phyloP scores from a whole-genome alignment of 92 coral and sea anemone genomes.

The Isaurus tuberculatus region DNA sequence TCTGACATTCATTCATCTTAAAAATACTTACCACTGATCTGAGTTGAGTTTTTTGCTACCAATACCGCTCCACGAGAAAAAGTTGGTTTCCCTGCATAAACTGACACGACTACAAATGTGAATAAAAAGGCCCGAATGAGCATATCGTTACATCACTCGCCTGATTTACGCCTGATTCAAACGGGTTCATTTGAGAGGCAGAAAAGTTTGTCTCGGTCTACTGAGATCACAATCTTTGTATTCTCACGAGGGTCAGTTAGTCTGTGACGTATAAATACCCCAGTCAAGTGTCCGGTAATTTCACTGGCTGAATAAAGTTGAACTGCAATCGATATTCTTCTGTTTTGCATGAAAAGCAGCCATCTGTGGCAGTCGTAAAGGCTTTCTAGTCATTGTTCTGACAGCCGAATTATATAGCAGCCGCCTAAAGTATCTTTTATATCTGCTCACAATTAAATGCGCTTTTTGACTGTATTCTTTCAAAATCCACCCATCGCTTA shows the following conservation, averaged over 20 bases:
- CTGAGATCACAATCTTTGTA: conserved; percentile 5
- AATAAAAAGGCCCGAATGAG: conserved; percentile 28
- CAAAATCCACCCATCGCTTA: conserved; percentile 15
- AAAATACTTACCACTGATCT: conserved; percentile 3
- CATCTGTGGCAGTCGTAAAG: conserved; percentile 8
- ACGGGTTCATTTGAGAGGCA: conserved; percentile 36
- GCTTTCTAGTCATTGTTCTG: conserved; percentile 26
- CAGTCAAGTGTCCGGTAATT: conserved; percentile 25
- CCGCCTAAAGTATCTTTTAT: neutral
- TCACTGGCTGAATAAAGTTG: conserved; percentile 12
- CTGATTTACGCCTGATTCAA: conserved; percentile 18
- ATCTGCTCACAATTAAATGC: neutral
- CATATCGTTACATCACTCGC: conserved; percentile 48
- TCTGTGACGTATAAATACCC: conserved; percentile 34
- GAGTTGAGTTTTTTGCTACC: conserved; percentile 11
- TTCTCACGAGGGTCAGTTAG: conserved; percentile 43
- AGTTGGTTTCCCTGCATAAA: neutral
- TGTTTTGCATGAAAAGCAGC: conserved; percentile 48
- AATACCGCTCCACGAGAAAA: neutral
- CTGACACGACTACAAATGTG: neutral
- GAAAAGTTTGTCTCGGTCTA: conserved; percentile 38
- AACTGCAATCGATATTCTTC: conserved; percentile 37
- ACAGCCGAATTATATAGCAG: neutral
- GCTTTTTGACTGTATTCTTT: neutral
- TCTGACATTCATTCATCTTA: neutral